Base-by-base conservation (phyloP, 2,888 invertebrate species). In the Drosophila anomalata region DNA sequence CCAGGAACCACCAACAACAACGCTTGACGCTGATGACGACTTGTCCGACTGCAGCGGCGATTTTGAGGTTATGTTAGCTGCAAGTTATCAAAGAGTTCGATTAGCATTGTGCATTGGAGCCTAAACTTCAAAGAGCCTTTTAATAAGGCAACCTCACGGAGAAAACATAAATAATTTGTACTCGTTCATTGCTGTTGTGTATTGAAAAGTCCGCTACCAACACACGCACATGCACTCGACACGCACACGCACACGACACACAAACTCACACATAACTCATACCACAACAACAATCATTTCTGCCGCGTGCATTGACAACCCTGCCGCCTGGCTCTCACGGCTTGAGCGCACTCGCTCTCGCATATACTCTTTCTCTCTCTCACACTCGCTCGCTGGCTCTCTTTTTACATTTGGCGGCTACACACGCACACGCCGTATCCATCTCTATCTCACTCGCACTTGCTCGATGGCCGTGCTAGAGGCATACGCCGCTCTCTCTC, bases 41-140 rank as follows among this genome's bases (percentile, higher is more conserved):
- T 79, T 79, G 82, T 73, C 79, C 84, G 80, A 78, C 88, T 89
- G 87, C 76, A 89, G 89, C 93, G 93, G 77, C 78, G 86, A 78
- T 60, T 83, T 87, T 87, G 86, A 87, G 86, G 84, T 87, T 84
- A 84, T 87, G 86, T 87, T 85, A 87, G 86, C 84, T 87, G 86
- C 78, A 84, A 84, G 73, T 85, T 79, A 65, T 55, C 73, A 73
- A 82, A 82, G 58, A 88, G 58, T 75, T 65, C 54, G 24, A 67
- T 52, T 57, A 55, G 52, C 68, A 57, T 57, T 66, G 50, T 62
- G 44, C 53, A 67, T 54, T 48, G 47, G 51, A 47, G 41, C 24
- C 58, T 33, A 41, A 39, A 39, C 14, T 44, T 56, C 54, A 41
- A 20, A 31, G 59, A 59, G 33, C 36, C 17, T 48, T 26, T 36